phyloP scores from a whole-genome alignment of 2,113 vertebrate genomes.

The Camelus dromedarius region DNA sequence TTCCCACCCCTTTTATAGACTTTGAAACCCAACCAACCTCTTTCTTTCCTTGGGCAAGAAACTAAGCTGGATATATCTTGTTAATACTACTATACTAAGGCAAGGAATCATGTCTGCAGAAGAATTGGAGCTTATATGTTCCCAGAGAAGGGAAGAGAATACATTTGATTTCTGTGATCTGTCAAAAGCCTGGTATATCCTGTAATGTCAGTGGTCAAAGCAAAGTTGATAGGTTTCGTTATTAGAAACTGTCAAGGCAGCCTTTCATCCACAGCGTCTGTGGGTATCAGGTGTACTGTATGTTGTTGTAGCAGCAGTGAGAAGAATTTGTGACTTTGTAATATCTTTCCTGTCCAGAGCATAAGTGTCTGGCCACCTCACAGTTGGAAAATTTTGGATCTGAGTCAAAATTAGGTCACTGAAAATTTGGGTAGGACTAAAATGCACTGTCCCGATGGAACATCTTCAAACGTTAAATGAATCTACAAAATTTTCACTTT shows the following conservation, averaged over 20 bases:
- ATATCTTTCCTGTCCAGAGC: background rate
- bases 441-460: background rate
- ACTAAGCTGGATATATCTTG: background rate
- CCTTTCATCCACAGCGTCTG: background rate
- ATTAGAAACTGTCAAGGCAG: background rate
- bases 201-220: background rate
- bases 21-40: background rate
- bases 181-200: background rate
- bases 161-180: slow-evolving; percentile 16
- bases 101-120: background rate
- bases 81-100: background rate
- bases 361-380: background rate
- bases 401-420: background rate
- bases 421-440: background rate
- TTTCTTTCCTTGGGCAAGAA: slow-evolving; percentile 11
- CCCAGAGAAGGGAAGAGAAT: background rate
- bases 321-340: background rate
- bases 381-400: background rate
- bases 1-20: background rate
- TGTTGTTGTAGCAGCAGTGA: background rate
- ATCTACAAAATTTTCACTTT: background rate
- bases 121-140: background rate
- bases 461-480: background rate
- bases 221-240: background rate
- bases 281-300: background rate